Percentiles rank a stretch among this genome's conserved stretches.
These are phyloP conservation scores for Ceratotherium simum DNA, from an alignment of 2,113 vertebrate genomes.

Conservation along the genomic window DNA sequence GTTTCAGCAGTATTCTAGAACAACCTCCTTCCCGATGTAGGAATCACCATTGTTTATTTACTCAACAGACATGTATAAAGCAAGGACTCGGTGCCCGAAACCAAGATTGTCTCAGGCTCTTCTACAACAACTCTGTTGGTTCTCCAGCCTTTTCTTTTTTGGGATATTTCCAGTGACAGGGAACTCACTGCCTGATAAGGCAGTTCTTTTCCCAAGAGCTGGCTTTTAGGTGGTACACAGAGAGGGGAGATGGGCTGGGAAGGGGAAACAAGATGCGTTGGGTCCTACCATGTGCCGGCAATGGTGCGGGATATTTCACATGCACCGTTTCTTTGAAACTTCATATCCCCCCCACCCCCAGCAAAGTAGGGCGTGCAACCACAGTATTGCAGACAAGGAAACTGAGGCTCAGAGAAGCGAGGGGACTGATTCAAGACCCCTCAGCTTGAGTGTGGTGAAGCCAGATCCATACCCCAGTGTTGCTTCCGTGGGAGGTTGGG, in stretches of 20 bases:
- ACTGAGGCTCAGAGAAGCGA: neutral
- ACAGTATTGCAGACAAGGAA: neutral
- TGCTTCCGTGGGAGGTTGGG: fast-evolving
- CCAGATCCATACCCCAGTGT: no score
- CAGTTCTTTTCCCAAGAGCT: neutral
- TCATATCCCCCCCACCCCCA: fast-evolving
- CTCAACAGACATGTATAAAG: neutral
- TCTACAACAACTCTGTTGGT: neutral
- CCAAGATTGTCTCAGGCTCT: neutral
- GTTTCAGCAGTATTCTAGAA: neutral
- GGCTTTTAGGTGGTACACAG: neutral
- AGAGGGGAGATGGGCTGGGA: neutral
- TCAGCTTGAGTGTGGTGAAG: neutral
- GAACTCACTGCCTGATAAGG: neutral
- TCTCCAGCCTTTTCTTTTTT: neutral
- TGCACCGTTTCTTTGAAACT: neutral
- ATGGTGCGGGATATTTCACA: neutral
- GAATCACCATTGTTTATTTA: neutral
- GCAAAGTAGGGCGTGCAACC: neutral
- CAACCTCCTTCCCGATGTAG: neutral
- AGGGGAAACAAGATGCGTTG: fast-evolving
- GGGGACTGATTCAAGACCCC: neutral
- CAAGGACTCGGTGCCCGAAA: neutral
- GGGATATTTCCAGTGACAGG: neutral
- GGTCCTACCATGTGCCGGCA: neutral